Base-by-base conservation (phyloP, 2,888 invertebrate genomes). In the Lycia hirtaria region DNA sequence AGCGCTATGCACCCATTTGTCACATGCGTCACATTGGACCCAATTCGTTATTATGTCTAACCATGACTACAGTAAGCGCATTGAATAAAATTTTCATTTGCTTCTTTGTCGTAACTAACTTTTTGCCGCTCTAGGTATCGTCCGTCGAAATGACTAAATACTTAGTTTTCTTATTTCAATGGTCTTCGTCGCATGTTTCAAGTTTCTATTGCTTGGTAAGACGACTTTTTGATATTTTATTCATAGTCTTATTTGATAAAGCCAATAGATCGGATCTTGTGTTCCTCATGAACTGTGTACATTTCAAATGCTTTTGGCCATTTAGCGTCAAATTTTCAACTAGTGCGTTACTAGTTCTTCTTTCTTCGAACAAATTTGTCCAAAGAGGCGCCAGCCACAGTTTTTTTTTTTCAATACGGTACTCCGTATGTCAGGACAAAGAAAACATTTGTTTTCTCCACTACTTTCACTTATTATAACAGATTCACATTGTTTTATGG, bases 241-340 rank as follows among this genome's bases (percentile, higher is more conserved):
- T 44, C 12, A 37, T n/a, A 19, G 1, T 43, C 35, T n/a, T 14
- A 44, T 12, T 6, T 44, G 20, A n/a, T n/a, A n/a, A n/a, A n/a
- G 52, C 35, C 10, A 44, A 19, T 6, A 52, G 20, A 14, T 44
- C 52, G 9, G 52, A 26, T 35, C 35, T 44, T 2, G 43, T 26
- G 6, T 51, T 51, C 35, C 43, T 10, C 9, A 44, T 20, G 10
- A 44, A 52, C 12, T 44, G 26, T n/a, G 0, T 35, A 9, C 43
- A 24, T 33, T 52, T 44, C 0, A 52, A 10, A 10, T 52, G 24
- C 3, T 43, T 37, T 37, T 52, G 43, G 7, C 43, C 35, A 5
- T 14, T 28, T 14, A 43, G 28, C 1, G 35, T 26, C 2, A 26
- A 6, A 4, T 10, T 35, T 52, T n/a, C n/a, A n/a, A n/a, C n/a